A percentile compares a stretch with the other conserved stretches of the same genome.
These are phyloP conservation scores for Athalia rosae DNA, from an alignment of 2,888 invertebrate species.

Conservation along the genomic window DNA sequence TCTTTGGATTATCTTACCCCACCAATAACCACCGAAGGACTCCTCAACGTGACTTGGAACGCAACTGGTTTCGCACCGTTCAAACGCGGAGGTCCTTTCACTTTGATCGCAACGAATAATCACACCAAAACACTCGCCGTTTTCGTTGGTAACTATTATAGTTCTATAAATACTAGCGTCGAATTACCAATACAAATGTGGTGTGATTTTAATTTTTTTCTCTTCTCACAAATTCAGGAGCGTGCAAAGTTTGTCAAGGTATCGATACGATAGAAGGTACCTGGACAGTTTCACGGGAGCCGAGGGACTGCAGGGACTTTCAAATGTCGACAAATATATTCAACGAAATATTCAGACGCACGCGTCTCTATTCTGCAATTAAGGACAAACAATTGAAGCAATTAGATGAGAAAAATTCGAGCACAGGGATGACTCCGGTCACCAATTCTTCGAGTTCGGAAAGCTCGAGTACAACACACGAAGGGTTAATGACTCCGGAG, in stretches of 20 bases:
- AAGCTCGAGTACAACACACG: slow-evolving; percentile 5
- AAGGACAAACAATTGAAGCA: slow-evolving; percentile 50
- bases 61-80: slow-evolving; percentile 61
- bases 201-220: background rate
- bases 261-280: slow-evolving; percentile 64
- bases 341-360: slow-evolving; percentile 63
- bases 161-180: background rate
- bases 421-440: slow-evolving; percentile 1
- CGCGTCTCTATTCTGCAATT: slow-evolving; percentile 49
- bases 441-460: slow-evolving; percentile 15
- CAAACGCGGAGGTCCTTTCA: slow-evolving; percentile 61
- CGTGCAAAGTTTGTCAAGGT: slow-evolving; percentile 64
- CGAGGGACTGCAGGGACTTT: slow-evolving; percentile 59
- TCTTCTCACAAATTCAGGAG: slow-evolving; percentile 52
- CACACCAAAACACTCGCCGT: slow-evolving; percentile 60
- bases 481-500: background rate
- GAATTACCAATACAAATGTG: background rate
- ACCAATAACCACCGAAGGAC: slow-evolving; percentile 50
- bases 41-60: slow-evolving; percentile 62
- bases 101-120: slow-evolving; percentile 59
- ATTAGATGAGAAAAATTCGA: background rate
- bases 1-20: slow-evolving; percentile 54
- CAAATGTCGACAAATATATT: slow-evolving; percentile 59
- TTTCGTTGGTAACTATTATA: slow-evolving; percentile 58
- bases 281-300: slow-evolving; percentile 58